phyloP scores from a whole-genome alignment of 1,140 invertebrate species.

The Procambarus virginalis region DNA sequence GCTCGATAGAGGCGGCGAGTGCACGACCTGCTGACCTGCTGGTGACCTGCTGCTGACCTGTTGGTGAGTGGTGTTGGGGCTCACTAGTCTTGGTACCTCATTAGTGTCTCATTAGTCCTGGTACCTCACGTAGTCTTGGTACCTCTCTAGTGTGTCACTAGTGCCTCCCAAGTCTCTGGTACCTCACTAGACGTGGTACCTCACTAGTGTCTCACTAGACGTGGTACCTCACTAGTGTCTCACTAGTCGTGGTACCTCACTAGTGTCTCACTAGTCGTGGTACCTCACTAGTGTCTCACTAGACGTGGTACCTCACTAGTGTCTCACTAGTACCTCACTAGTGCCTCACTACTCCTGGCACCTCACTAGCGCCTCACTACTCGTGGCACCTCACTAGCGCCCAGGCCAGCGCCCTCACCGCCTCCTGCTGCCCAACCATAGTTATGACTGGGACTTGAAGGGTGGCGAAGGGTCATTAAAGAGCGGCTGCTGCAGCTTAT shows the following conservation, averaged over 20 bases:
- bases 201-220: no score
- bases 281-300: no score
- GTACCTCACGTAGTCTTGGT: background rate
- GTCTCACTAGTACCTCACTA: constrained; percentile 91
- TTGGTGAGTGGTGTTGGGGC: constrained; percentile 87
- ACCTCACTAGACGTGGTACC: no score
- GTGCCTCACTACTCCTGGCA: no score
- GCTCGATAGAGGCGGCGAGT: constrained; percentile 93
- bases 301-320: background rate
- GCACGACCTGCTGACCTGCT: constrained; percentile 97
- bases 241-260: no score
- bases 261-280: no score
- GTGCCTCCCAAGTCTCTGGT: constrained; percentile 85
- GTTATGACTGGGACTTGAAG: constrained; percentile 59
- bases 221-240: no score
- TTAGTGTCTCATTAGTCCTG: no score
- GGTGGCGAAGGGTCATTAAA: constrained; percentile 34
- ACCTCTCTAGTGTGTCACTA: constrained; percentile 78
- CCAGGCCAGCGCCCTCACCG: constrained; percentile 79
- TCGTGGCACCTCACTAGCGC: no score
- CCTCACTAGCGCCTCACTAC: no score
- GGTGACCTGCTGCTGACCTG: constrained; percentile 97
- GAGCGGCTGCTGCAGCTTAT: constrained; percentile 37
- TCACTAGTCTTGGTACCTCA: no score
- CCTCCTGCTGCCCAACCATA: background rate